A percentile compares a stretch with the other conserved stretches of the same genome.
Conservation (phyloP, 2,113 vertebrate genomes). For the Rhinolophus sinicus region DNA sequence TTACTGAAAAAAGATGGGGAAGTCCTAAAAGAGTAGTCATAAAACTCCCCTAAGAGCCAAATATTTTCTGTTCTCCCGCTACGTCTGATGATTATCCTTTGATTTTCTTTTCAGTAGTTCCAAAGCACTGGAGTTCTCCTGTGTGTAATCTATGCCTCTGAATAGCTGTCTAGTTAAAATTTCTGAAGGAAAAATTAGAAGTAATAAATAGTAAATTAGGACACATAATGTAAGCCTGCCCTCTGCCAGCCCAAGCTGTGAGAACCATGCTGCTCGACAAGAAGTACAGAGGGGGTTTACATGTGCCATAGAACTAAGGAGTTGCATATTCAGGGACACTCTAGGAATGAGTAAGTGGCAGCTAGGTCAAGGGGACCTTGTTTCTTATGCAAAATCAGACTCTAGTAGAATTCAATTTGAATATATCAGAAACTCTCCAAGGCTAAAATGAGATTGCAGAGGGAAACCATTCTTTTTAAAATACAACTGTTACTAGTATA, state of each 20-base stretch:
- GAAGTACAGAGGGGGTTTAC: not conserved
- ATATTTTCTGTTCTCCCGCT: not conserved
- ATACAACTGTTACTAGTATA: not conserved
- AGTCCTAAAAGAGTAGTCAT: conserved; percentile 7
- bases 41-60: not conserved
- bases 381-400: conserved; percentile 24
- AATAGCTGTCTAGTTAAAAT: conserved; percentile 28
- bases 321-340: not conserved
- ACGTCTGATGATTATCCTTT: not conserved
- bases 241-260: not conserved
- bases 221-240: not conserved
- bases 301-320: not conserved
- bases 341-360: not conserved
- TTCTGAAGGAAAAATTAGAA: not conserved
- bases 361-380: not conserved
- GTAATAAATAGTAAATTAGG: not conserved
- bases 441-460: conserved; percentile 17
- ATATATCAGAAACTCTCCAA: conserved; percentile 20
- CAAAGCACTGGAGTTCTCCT: conserved; percentile 19
- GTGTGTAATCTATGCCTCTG: not conserved
- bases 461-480: conserved; percentile 27
- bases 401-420: conserved; percentile 22
- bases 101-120: not conserved
- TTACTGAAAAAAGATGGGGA: not conserved
- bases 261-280: not conserved